phyloP scores from a whole-genome alignment of 1,140 invertebrate genomes.

The Zaprionus vittiger region DNA sequence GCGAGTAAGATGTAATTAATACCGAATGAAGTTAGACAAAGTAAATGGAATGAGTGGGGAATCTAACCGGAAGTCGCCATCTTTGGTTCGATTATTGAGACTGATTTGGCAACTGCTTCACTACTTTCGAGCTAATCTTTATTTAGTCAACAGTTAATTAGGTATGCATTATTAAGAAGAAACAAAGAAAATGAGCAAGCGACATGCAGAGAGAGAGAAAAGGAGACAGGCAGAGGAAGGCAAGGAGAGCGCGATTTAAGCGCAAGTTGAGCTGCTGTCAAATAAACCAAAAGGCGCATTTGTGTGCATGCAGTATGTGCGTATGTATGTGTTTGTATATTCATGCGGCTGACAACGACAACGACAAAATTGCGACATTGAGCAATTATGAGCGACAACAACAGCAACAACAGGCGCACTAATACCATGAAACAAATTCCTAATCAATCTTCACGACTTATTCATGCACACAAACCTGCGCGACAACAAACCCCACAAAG shows the following conservation, averaged over 20 bases:
- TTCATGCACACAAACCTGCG: slow-evolving; percentile 68
- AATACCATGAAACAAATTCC: slow-evolving; percentile 68
- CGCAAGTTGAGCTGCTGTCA: slow-evolving; percentile 46
- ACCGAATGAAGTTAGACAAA: neutral
- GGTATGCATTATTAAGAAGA: slow-evolving; percentile 39
- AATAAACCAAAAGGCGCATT: slow-evolving; percentile 55
- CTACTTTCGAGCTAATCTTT: slow-evolving; percentile 24
- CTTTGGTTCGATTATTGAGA: neutral
- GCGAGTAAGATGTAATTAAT: neutral
- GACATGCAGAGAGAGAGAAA: neutral
- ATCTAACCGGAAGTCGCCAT: neutral
- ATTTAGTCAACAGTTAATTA: slow-evolving; percentile 50
- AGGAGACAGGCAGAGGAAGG: neutral
- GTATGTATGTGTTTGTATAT: slow-evolving; percentile 14
- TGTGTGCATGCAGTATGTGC: slow-evolving; percentile 1
- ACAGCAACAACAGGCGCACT: slow-evolving; percentile 49
- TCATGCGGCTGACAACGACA: slow-evolving; percentile 43
- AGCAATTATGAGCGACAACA: slow-evolving; percentile 58
- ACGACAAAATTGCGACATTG: slow-evolving; percentile 61
- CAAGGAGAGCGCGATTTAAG: slow-evolving; percentile 12
- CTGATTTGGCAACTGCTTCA: neutral
- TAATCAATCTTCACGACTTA: slow-evolving; percentile 71
- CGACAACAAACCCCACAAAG: slow-evolving; percentile 47
- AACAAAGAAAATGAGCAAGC: neutral
- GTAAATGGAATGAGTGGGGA: neutral